A percentile compares a stretch with the other conserved stretches of the same genome.
Evolutionary conservation across 2,888 invertebrate species (phyloP).

Genomic region (Drosophila limbata): DNA sequence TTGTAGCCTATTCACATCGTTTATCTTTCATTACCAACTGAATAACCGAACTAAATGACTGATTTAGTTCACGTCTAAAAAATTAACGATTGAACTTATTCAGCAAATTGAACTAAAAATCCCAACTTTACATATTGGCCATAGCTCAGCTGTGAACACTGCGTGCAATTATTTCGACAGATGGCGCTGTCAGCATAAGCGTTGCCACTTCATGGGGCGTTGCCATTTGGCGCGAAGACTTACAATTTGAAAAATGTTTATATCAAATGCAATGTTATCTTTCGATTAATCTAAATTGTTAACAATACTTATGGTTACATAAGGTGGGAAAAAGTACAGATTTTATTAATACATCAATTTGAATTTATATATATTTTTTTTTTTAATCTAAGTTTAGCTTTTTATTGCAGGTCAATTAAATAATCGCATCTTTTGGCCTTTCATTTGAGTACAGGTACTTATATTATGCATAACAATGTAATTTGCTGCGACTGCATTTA

Average conservation of each 20-base stretch:
- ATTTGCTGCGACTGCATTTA: slow-evolving; percentile 5
- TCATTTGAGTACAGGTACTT: slow-evolving; percentile 1
- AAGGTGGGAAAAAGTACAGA: background rate
- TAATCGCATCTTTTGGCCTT: background rate
- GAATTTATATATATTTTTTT: background rate
- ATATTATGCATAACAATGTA: slow-evolving; percentile 2
- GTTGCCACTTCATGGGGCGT: slow-evolving; percentile 3
- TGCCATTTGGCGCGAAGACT: slow-evolving; percentile 26
- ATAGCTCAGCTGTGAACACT: background rate
- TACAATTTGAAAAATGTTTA: background rate
- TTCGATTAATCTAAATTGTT: background rate
- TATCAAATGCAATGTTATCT: background rate
- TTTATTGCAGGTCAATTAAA: slow-evolving; percentile 1
- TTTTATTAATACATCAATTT: background rate
- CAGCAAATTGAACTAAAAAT: too few species aligned
- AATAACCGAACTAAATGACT: too few species aligned
- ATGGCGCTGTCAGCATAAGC: slow-evolving; percentile 20
- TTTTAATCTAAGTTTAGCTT: background rate
- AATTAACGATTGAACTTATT: too few species aligned
- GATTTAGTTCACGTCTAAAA: too few species aligned
- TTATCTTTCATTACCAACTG: too few species aligned
- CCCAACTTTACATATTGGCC: too few species aligned
- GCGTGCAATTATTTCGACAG: slow-evolving; percentile 7
- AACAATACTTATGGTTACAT: background rate
- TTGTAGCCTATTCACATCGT: too few species aligned